Evolutionary conservation across 2,888 invertebrate genomes (phyloP).

Genomic region (Seira ritae): DNA sequence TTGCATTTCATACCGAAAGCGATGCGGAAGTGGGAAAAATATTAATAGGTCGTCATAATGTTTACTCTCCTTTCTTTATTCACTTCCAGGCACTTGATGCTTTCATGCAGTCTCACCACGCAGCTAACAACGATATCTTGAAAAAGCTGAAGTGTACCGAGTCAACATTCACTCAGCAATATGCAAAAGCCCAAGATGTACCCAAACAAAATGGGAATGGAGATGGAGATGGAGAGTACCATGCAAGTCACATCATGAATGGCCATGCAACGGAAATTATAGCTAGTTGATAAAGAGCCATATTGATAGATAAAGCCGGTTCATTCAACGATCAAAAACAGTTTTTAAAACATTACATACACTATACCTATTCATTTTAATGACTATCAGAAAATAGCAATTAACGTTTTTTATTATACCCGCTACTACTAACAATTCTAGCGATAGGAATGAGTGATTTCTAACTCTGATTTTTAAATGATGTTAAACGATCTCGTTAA

Average conservation of each 20-base stretch:
- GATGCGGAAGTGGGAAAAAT: neutral
- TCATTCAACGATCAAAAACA: no score
- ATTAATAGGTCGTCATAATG: no score
- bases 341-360: no score
- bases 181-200: slow-evolving; percentile 25
- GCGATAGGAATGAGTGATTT: no score
- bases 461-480: slow-evolving; percentile 14
- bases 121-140: slow-evolving; percentile 78
- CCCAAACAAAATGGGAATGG: slow-evolving; percentile 34
- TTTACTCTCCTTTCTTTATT: slow-evolving; percentile 28
- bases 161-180: slow-evolving; percentile 22
- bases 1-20: neutral
- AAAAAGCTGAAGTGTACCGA: slow-evolving; percentile 51
- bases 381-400: neutral
- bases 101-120: slow-evolving; percentile 79
- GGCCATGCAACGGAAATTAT: slow-evolving; percentile 40
- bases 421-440: no score
- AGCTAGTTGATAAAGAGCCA: slow-evolving; percentile 1
- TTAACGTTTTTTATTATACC: neutral
- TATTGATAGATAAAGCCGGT: no score
- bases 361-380: neutral
- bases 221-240: slow-evolving; percentile 10
- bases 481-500: slow-evolving; percentile 39
- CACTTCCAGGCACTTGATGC: slow-evolving; percentile 79
- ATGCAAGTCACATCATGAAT: slow-evolving; percentile 31